Conservation (phyloP, 2,797 vertebrate genomes). For the Anas bahamensis region DNA sequence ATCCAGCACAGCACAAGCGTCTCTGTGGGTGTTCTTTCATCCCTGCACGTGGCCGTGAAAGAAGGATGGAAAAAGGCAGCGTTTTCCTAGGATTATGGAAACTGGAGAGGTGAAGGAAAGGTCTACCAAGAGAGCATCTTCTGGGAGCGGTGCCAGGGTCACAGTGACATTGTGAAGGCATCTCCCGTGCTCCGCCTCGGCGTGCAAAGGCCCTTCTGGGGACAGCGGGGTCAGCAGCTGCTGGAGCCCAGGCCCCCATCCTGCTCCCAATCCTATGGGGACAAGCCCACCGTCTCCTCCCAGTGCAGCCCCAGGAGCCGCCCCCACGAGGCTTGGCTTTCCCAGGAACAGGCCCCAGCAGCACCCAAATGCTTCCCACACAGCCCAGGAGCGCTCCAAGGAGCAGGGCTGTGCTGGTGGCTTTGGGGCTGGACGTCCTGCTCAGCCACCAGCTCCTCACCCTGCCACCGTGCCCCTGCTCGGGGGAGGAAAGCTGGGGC, state of each 20-base stretch:
- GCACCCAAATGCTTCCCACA: background rate
- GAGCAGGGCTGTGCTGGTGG: background rate
- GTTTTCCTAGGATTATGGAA: background rate
- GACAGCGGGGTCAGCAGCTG: background rate
- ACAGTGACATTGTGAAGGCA: background rate
- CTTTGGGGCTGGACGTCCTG: background rate
- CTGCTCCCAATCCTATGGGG: background rate
- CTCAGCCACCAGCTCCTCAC: background rate
- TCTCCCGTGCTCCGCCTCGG: background rate
- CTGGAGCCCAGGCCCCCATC: background rate
- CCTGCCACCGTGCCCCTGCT: background rate
- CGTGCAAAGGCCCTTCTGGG: background rate
- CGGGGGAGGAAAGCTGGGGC: background rate
- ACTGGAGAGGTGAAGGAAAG: background rate
- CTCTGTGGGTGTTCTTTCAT: background rate
- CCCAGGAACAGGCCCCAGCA: rapidly evolving
- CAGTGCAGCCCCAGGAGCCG: background rate
- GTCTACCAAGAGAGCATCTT: background rate
- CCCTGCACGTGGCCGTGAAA: background rate
- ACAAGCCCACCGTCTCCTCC: background rate
- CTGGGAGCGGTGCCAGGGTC: background rate
- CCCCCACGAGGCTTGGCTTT: background rate
- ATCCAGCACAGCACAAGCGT: background rate
- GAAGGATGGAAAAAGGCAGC: background rate
- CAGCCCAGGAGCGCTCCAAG: rapidly evolving